Evolutionary conservation across 2,888 invertebrate genomes (phyloP).

Genomic region (Microplitis manilae): DNA sequence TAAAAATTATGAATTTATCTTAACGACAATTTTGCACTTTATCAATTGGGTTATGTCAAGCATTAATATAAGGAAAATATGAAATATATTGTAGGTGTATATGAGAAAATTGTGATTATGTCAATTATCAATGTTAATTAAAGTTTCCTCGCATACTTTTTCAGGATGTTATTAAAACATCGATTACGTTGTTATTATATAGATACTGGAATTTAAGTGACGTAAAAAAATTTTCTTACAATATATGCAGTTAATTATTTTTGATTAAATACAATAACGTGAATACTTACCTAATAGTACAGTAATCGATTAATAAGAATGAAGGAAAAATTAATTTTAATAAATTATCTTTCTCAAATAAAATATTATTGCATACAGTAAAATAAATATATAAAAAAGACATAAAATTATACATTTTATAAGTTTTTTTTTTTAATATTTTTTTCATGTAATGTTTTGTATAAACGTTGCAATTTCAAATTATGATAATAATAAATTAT

Average conservation of each 20-base stretch:
- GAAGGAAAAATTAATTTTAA: not conserved
- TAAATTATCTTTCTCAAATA: too few species aligned
- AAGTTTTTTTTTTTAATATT: too few species aligned
- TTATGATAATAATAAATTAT: not conserved
- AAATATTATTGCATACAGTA: too few species aligned
- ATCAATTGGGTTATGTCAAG: slow-evolving; percentile 49
- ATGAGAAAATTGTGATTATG: not conserved
- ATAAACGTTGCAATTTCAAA: too few species aligned
- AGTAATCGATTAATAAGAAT: not conserved
- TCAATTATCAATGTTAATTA: slow-evolving; percentile 10
- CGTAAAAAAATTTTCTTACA: not conserved
- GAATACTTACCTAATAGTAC: not conserved
- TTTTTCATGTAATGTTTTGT: too few species aligned
- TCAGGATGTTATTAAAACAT: not conserved
- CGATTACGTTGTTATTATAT: not conserved
- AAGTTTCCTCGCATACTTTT: not conserved
- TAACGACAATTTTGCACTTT: slow-evolving; percentile 24
- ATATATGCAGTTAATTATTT: not conserved
- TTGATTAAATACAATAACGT: not conserved
- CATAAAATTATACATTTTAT: too few species aligned
- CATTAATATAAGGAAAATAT: slow-evolving; percentile 28
- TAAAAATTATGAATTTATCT: slow-evolving; percentile 23
- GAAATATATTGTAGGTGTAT: not conserved
- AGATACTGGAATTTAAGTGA: not conserved
- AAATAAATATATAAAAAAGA: too few species aligned